Conservation (phyloP, 2,888 invertebrate species). For the Andrena minutula region DNA sequence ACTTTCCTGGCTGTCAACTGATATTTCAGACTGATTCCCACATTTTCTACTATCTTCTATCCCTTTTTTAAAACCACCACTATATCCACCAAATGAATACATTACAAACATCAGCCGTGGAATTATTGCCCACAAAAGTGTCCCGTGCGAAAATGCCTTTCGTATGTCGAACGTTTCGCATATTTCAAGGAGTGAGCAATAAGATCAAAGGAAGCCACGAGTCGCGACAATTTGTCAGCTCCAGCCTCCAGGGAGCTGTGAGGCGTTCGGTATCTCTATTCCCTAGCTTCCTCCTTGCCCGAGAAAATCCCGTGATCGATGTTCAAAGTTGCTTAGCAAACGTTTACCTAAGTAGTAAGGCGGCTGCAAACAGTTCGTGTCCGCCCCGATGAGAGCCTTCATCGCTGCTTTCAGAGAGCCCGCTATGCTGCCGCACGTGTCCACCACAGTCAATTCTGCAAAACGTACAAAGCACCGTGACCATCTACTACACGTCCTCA, state of each 20-base stretch:
- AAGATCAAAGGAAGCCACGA: not conserved
- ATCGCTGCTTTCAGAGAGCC: conserved; percentile 83
- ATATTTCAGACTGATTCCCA: not conserved
- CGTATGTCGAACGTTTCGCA: not conserved
- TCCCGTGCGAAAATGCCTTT: too few relatives aligned
- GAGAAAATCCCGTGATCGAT: conserved; percentile 15
- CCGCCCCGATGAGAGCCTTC: conserved; percentile 82
- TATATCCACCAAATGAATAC: too few relatives aligned
- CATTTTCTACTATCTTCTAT: too few relatives aligned
- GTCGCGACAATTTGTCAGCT: not conserved
- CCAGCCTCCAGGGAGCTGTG: not conserved
- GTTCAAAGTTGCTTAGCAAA: not conserved
- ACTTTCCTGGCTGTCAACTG: too few relatives aligned
- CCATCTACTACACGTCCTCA: too few relatives aligned
- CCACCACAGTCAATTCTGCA: conserved; percentile 75
- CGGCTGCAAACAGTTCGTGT: conserved; percentile 82
- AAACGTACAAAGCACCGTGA: not conserved
- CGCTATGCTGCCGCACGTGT: conserved; percentile 83
- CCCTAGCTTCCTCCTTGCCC: not conserved
- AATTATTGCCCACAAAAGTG: too few relatives aligned
- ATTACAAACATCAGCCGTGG: too few relatives aligned
- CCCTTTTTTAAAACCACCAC: too few relatives aligned
- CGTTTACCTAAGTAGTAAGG: conserved; percentile 82
- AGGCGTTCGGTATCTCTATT: not conserved
- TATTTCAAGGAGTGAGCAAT: not conserved